Conservation (phyloP, 2,797 vertebrate species). For the Semaprochilodus insignis region DNA sequence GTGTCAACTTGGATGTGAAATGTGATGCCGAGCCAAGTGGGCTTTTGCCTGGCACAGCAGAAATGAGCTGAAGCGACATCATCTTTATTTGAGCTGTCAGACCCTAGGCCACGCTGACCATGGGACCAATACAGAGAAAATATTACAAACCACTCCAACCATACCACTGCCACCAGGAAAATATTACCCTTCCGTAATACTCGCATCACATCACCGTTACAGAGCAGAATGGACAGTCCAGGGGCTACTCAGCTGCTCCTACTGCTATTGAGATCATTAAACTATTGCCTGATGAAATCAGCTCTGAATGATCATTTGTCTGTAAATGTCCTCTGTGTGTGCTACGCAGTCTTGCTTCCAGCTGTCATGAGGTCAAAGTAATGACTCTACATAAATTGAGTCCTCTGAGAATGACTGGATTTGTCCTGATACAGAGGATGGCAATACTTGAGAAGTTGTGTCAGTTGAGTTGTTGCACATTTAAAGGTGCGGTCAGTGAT, state of each 20-base stretch:
- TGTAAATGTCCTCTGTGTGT: constrained; percentile 10
- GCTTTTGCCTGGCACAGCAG: constrained; percentile 48
- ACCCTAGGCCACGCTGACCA: constrained; percentile 32
- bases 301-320: constrained; percentile 29
- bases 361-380: constrained; percentile 7
- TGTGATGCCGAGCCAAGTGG: constrained; percentile 41
- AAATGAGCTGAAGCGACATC: constrained; percentile 48
- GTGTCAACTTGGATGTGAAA: constrained; percentile 45
- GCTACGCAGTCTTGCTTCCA: constrained; percentile 4
- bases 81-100: constrained; percentile 52
- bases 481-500: too few relatives aligned
- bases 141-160: constrained; percentile 38
- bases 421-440: not conserved
- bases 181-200: constrained; percentile 20
- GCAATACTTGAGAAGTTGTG: not conserved
- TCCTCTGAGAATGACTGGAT: not conserved
- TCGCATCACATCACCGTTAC: constrained; percentile 6
- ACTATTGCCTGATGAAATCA: constrained; percentile 10
- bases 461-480: not conserved
- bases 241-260: not conserved
- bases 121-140: constrained; percentile 22
- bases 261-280: not conserved
- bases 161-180: constrained; percentile 29
- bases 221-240: constrained; percentile 29
- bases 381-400: not conserved